A percentile compares a stretch with the other conserved stretches of the same genome.
Conservation (phyloP, 2,888 invertebrate genomes). For the Pegoplata infirma region DNA sequence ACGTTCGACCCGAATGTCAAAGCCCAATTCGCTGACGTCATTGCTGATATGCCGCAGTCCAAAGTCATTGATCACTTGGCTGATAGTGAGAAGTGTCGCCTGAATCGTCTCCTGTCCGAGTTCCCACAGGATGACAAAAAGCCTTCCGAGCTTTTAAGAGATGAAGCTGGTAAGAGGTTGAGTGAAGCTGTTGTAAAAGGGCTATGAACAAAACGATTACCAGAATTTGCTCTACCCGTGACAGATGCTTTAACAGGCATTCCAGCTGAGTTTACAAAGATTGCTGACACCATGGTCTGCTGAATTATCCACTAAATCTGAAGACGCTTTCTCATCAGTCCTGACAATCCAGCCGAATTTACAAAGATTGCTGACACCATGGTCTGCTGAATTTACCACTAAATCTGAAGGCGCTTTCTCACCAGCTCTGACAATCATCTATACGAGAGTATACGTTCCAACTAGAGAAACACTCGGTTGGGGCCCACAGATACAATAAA, state of each 20-base stretch:
- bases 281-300: not conserved
- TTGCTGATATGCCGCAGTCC: not conserved
- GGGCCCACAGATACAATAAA: no score
- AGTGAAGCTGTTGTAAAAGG: conserved; percentile 13
- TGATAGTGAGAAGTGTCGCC: conserved; percentile 30
- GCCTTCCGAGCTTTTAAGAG: not conserved
- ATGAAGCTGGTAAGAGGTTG: not conserved
- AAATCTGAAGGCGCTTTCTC: no score
- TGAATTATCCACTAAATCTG: no score
- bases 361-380: no score
- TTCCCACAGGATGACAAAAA: not conserved
- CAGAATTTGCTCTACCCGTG: not conserved
- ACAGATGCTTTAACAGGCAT: no score
- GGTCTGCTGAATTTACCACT: no score
- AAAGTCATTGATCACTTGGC: conserved; percentile 18
- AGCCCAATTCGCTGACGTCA: conserved; percentile 12
- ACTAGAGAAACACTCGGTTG: no score
- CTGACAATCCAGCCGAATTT: no score
- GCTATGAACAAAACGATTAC: conserved; percentile 1
- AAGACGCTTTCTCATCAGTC: no score
- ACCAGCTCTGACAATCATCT: no score
- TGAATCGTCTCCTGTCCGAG: not conserved
- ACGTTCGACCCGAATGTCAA: conserved; percentile 22
- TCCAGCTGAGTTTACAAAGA: conserved; percentile 6
- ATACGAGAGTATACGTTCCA: no score